Evolutionary conservation across 2,888 invertebrate genomes (phyloP).

Genomic region (Lycaena phlaeas): DNA sequence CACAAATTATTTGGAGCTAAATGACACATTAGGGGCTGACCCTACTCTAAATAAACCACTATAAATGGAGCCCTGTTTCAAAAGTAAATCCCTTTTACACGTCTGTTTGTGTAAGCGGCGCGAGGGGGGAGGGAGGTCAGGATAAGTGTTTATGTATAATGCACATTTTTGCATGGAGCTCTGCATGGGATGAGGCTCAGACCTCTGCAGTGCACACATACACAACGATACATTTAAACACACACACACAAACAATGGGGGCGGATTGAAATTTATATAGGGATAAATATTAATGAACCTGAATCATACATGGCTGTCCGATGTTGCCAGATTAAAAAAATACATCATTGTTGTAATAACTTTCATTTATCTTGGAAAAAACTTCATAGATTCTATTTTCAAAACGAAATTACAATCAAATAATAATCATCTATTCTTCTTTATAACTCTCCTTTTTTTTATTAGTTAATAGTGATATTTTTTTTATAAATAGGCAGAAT

Average conservation of each 20-base stretch:
- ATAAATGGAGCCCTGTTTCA: conserved; percentile 41
- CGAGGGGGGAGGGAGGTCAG: conserved; percentile 42
- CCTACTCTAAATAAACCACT: conserved; percentile 38
- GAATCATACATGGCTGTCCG: neutral
- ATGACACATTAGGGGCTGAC: conserved; percentile 54
- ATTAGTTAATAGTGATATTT: too few relatives aligned
- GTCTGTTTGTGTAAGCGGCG: conserved; percentile 33
- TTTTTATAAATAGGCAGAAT: too few relatives aligned
- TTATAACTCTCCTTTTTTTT: too few relatives aligned
- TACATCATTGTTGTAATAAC: too few relatives aligned
- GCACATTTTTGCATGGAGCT: conserved; percentile 67
- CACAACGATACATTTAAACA: conserved; percentile 10
- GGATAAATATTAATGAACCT: conserved; percentile 7
- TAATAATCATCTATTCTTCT: too few relatives aligned
- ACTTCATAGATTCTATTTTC: too few relatives aligned
- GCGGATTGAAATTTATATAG: conserved; percentile 11
- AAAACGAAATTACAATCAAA: too few relatives aligned
- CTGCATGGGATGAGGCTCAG: conserved; percentile 51
- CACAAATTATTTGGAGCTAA: conserved; percentile 25
- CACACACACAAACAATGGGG: conserved; percentile 19
- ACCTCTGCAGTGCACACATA: conserved; percentile 54
- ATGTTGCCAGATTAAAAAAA: too few relatives aligned
- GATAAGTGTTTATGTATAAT: conserved; percentile 45
- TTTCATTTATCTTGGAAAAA: too few relatives aligned
- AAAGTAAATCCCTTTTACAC: conserved; percentile 29